phyloP scores from a whole-genome alignment of 92 coral and sea anemone genomes.

The Phymanthus crucifer region DNA sequence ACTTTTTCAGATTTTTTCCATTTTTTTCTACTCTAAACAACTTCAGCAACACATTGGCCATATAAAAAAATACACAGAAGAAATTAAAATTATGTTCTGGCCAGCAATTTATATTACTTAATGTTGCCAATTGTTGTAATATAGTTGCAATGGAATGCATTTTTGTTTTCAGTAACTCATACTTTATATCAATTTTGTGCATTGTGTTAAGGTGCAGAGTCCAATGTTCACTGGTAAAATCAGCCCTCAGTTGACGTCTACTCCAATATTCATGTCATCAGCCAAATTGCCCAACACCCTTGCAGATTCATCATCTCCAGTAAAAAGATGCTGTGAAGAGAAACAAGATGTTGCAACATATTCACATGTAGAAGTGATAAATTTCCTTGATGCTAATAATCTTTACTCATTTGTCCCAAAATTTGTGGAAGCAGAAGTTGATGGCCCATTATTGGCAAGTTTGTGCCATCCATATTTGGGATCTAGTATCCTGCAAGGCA shows the following conservation, averaged over 20 bases:
- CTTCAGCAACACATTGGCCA: background rate
- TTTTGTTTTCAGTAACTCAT: conserved; percentile 6
- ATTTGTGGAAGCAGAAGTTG: conserved; percentile 45
- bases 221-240: conserved; percentile 23
- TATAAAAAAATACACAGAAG: background rate
- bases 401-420: conserved; percentile 39
- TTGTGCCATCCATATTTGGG: conserved; percentile 42
- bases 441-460: conserved; percentile 52
- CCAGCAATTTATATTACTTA: background rate
- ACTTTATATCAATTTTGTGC: conserved; percentile 18
- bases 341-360: conserved; percentile 25
- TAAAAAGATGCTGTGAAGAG: conserved; percentile 1
- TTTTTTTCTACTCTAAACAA: too few species aligned
- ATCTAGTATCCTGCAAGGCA: conserved; percentile 39
- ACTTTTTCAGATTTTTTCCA: too few species aligned
- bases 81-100: background rate
- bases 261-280: conserved; percentile 17
- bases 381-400: conserved; percentile 38
- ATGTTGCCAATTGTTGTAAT: background rate
- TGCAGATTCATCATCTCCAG: conserved; percentile 7
- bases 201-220: conserved; percentile 18
- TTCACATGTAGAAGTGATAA: conserved; percentile 33
- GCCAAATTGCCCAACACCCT: conserved; percentile 3
- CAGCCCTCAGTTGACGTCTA: conserved; percentile 19
- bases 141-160: background rate